Conservation (phyloP, 2,888 invertebrate species). For the Microplitis deprimator region DNA sequence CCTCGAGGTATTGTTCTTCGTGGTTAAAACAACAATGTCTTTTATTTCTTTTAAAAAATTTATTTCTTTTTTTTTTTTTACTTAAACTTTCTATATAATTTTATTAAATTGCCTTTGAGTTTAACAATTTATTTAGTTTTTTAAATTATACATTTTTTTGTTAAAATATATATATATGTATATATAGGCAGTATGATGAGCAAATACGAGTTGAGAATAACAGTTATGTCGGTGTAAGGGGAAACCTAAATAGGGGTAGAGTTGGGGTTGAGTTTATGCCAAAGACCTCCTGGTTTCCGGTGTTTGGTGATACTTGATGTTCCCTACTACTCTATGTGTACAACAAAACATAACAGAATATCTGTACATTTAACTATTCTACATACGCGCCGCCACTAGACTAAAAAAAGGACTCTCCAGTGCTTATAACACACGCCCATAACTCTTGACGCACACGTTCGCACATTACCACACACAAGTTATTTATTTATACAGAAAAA, state of each 20-base stretch:
- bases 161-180: too few relatives aligned
- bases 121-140: too few relatives aligned
- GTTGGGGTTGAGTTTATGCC: not conserved
- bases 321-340: not conserved
- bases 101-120: not conserved
- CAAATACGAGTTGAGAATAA: too few relatives aligned
- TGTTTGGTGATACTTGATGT: not conserved
- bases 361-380: not conserved
- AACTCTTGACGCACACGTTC: too few relatives aligned
- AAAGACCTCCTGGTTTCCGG: not conserved
- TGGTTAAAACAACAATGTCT: constrained; percentile 38
- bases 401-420: too few relatives aligned
- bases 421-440: too few relatives aligned
- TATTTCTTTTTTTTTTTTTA: not conserved
- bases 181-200: too few relatives aligned
- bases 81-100: not conserved
- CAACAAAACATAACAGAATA: not conserved
- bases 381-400: too few relatives aligned
- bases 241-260: not conserved
- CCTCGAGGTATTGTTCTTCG: constrained; percentile 44
- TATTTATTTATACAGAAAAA: too few relatives aligned
- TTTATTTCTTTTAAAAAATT: not conserved
- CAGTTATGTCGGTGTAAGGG: not conserved
- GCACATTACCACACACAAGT: too few relatives aligned
- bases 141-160: too few relatives aligned